phyloP scores from a whole-genome alignment of 2,113 vertebrate genomes.

The Rutilus rutilus region DNA sequence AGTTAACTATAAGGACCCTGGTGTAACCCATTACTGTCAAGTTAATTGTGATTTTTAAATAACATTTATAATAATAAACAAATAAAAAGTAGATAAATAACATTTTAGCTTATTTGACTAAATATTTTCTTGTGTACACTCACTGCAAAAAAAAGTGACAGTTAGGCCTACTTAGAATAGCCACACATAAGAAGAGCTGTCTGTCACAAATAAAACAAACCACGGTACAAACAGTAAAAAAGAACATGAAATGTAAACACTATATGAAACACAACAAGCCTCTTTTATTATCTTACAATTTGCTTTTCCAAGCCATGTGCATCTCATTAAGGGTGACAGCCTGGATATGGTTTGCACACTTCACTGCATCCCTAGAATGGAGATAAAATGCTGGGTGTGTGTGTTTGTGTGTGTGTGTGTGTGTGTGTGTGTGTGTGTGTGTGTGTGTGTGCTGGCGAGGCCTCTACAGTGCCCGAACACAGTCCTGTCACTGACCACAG shows the following conservation, averaged over 20 bases:
- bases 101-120: not conserved
- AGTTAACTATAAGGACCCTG: too few relatives aligned
- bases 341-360: not conserved
- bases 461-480: not conserved
- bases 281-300: not conserved
- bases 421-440: not conserved
- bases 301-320: not conserved
- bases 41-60: too few relatives aligned
- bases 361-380: not conserved
- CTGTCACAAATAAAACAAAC: not conserved
- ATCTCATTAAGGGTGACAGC: constrained; percentile 30
- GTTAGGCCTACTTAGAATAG: not conserved
- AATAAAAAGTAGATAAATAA: not conserved
- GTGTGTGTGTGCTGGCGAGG: not conserved
- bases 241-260: not conserved
- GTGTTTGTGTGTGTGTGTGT: not conserved
- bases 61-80: not conserved
- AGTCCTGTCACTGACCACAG: constrained; percentile 44
- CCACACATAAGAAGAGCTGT: not conserved
- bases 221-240: not conserved
- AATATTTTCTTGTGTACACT: not conserved
- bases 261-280: not conserved
- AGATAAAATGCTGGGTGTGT: not conserved
- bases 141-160: not conserved
- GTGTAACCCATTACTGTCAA: too few relatives aligned